phyloP scores from a whole-genome alignment of 2,797 vertebrate genomes.

The Danio albolineatus region DNA sequence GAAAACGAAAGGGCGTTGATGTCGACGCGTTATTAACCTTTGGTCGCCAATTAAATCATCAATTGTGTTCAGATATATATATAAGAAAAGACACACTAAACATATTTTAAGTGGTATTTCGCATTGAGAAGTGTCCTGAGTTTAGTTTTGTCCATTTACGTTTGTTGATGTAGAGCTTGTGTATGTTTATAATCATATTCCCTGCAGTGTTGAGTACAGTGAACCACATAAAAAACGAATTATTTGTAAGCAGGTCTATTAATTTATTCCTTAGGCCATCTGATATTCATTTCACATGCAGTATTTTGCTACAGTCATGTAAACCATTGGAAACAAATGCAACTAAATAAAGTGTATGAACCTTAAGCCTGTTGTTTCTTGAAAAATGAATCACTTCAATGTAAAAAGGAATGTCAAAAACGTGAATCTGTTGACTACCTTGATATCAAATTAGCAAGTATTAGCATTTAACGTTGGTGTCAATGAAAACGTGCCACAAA shows the following conservation, averaged over 20 bases:
- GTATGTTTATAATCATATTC: slow-evolving; percentile 3
- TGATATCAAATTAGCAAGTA: slow-evolving; percentile 8
- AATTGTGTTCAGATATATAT: background rate
- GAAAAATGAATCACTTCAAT: no score
- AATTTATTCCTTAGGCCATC: slow-evolving; percentile 40
- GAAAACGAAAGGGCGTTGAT: slow-evolving; percentile 82
- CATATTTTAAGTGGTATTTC: slow-evolving; percentile 22
- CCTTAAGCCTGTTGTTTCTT: slow-evolving; percentile 64
- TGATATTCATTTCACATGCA: slow-evolving; percentile 49
- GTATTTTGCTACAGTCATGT: slow-evolving; percentile 62
- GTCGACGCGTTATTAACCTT: slow-evolving; percentile 41
- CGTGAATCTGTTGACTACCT: no score
- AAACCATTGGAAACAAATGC: slow-evolving; percentile 57
- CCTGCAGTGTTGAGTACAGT: slow-evolving; percentile 27
- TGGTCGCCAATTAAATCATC: slow-evolving; percentile 66
- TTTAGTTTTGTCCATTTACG: slow-evolving; percentile 33
- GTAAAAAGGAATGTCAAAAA: no score
- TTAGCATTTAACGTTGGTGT: no score
- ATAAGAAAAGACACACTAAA: slow-evolving; percentile 1
- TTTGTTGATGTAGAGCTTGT: slow-evolving; percentile 25
- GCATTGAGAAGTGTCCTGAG: background rate
- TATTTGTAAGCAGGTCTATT: slow-evolving; percentile 44
- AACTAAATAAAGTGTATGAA: slow-evolving; percentile 63
- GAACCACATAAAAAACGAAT: slow-evolving; percentile 12
- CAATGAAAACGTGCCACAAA: no score